Evolutionary conservation across 2,888 invertebrate species (phyloP), one percentile per base, ranked within the genome.

Genomic region (Gortyna flavago): DNA sequence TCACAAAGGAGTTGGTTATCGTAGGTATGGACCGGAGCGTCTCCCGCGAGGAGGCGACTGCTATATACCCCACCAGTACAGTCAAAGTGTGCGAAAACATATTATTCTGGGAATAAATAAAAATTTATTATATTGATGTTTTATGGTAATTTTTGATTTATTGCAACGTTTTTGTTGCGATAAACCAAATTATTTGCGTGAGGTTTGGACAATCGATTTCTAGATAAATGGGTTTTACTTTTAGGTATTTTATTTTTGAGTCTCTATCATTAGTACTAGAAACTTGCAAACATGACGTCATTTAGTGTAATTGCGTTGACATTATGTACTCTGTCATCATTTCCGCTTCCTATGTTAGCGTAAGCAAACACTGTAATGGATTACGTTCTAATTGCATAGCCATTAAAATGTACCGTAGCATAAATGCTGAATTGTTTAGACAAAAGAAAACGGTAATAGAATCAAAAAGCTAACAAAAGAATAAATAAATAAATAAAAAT

Each of bases 1-100:
- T 96, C 57, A 96, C 93, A 16, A 96, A 88, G 18, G 96, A 96
- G 82, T 94, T 93, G 75, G 93, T 92, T 75, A 96, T 94, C 9
- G 93, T 90, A 0, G 96, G 95, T 61, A 93, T 80, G 1, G 93
- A 83, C 74, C 92, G 94, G 29, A 83, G 81, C 18, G 87, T n/a
- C 57, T 94, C 95, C 7, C 92, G 89, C 54, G 89, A 85, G 29
- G 83, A 84, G 35, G 80, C 91, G 35, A 87, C 71, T 0, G 90
- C 89, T 77, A 93, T 54, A 66, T 81, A 88, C n/a, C 89, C 78
- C 67, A 92, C 41, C 41, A 93, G 67, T 13, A 88, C 69, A 1
- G 86, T 57, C 6, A 93, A 62, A 16, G 88, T 54, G 44, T 81
- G 77, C 3, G 80, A 64, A 81, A 91, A 61, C 89, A 92, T 93